Base-by-base conservation (phyloP, 2,888 invertebrate genomes). In the Palloptera scutellata region DNA sequence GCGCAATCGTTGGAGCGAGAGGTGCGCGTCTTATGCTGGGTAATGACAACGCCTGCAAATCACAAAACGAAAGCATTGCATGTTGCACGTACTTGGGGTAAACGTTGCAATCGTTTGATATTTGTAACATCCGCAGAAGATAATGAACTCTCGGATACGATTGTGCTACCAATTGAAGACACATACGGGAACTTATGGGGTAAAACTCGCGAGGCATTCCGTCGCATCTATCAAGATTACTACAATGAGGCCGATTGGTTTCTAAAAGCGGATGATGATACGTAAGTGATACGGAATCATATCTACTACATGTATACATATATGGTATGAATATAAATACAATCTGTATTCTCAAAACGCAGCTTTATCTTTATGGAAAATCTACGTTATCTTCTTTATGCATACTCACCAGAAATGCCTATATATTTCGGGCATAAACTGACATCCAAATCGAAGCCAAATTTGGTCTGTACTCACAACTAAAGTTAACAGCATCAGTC, bases 261-360 rank as follows among this genome's bases (percentile, higher is more conserved):
- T 83, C 86, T 98, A 81, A 99, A 98, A 84, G 97, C 98, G 20
- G 98, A 98, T 79, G 98, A 98, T 85, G 98, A 98, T 81, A 98
- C 98, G 97, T 98, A 94, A 84, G 96, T 75, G 55, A 51, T 40
- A 6, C 13, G 20, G 20, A 41, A 20, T 19, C 20, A 17, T 43
- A 43, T 59, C n/a, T n/a, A 9, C 9, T 19, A 60, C 17, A 6
- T 13, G 10, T 15, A n/a, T n/a, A n/a, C n/a, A n/a, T n/a, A n/a
- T 13, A 45, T 12, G 13, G 10, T 1, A 45, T 45, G 1, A 1
- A 10, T 45, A 13, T 48, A 1, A 13, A 40, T 57, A 10, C 40
- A 40, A 13, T 30, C 20, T 30, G 2, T 30, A 30, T 30, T 4
- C 30, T 6, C 30, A 30, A 30, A 30, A 30, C 30, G 30, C 40